Evolutionary conservation across 2,888 invertebrate genomes (phyloP).

Genomic region (Drymonia ruficornis): DNA sequence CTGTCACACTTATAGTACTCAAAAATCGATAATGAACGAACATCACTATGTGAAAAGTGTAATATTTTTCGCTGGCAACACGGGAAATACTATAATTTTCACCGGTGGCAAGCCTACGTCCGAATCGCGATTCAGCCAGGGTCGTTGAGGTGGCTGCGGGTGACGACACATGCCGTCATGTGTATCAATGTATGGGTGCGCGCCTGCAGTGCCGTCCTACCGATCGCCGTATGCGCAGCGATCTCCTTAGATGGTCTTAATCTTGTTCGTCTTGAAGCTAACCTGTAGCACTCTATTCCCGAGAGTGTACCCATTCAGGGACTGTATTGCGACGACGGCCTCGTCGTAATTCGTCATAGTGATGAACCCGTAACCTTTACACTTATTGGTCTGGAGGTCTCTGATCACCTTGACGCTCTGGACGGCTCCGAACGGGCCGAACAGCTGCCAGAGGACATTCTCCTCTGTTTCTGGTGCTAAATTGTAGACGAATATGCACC

Average conservation of each 20-base stretch:
- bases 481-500: conserved; percentile 98
- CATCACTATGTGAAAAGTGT: conserved; percentile 40
- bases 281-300: conserved; percentile 96
- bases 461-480: conserved; percentile 98
- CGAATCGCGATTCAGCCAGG: conserved; percentile 19
- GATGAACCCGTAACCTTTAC: conserved; percentile 97
- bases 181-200: conserved; percentile 78
- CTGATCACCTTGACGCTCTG: conserved; percentile 97
- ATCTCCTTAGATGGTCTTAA: conserved; percentile 88
- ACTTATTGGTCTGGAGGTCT: conserved; percentile 96
- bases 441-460: conserved; percentile 97
- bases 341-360: conserved; percentile 98
- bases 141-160: conserved; percentile 6
- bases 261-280: conserved; percentile 95
- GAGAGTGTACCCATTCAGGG: conserved; percentile 95
- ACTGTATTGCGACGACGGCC: conserved; percentile 95
- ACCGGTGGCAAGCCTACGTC: conserved; percentile 36
- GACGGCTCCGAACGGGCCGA: conserved; percentile 97
- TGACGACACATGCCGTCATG: conserved; percentile 21
- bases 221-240: conserved; percentile 67
- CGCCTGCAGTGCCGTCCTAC: conserved; percentile 82
- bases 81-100: conserved; percentile 40
- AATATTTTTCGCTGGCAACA: conserved; percentile 38
- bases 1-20: conserved; percentile 12
- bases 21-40: conserved; percentile 13